Evolutionary conservation across 2,797 vertebrate genomes (phyloP).

Genomic region (Chiloscyllium punctatum): DNA sequence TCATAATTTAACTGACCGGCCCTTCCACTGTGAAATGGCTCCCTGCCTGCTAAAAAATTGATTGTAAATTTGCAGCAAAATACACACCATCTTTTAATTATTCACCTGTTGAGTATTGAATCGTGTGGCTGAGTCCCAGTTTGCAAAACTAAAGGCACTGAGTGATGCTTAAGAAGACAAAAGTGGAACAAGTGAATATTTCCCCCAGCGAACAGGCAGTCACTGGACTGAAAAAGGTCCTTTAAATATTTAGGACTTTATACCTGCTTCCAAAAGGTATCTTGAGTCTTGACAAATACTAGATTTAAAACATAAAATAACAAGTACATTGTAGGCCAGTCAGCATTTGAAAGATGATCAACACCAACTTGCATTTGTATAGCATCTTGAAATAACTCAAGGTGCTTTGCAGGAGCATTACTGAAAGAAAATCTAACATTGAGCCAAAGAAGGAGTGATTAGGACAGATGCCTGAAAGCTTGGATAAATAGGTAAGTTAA

Average conservation of each 20-base stretch:
- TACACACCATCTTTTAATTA: constrained; percentile 6
- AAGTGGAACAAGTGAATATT: neutral
- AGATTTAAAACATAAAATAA: neutral
- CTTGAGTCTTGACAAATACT: neutral
- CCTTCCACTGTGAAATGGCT: neutral
- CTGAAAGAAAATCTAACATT: too few relatives aligned
- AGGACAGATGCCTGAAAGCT: neutral
- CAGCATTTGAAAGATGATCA: neutral
- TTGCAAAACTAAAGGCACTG: neutral
- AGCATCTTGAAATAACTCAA: neutral
- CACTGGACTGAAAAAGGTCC: neutral
- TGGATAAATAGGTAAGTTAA: neutral
- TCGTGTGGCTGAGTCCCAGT: neutral
- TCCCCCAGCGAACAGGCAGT: neutral
- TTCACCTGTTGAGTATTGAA: neutral
- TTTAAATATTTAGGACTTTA: neutral
- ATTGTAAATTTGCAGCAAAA: neutral
- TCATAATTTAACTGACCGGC: neutral
- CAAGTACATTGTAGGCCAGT: neutral
- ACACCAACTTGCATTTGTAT: neutral
- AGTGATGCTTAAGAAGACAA: neutral
- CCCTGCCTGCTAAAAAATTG: constrained; percentile 28
- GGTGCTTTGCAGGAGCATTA: neutral
- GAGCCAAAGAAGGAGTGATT: neutral
- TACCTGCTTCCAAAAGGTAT: neutral